Conservation (phyloP, 2,888 invertebrate species). For the Ashinkailepas kermadecensis region DNA sequence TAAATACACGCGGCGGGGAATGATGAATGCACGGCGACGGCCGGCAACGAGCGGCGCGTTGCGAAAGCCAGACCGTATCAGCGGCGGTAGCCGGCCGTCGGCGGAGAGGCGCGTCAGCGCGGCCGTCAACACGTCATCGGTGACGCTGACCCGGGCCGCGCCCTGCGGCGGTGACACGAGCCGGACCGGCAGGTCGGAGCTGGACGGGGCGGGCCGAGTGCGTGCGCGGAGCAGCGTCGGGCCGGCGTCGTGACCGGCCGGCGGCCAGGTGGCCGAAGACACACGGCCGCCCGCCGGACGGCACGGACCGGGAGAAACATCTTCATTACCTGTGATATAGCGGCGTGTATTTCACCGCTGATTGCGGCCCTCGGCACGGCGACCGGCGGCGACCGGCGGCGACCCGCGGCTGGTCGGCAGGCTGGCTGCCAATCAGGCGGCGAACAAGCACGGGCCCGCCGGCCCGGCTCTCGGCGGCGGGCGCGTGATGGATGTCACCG, state of each 20-base stretch:
- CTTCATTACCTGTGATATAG: slow-evolving; percentile 8
- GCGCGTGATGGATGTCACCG: background rate
- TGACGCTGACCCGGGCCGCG: background rate
- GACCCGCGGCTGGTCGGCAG: background rate
- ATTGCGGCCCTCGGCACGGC: background rate
- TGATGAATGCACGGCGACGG: background rate
- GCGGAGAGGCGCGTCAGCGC: too few relatives aligned
- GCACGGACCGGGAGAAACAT: background rate
- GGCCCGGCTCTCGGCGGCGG: background rate
- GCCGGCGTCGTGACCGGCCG: background rate
- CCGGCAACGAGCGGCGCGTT: background rate
- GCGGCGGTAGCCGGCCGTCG: slow-evolving; percentile 4
- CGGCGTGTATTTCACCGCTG: background rate
- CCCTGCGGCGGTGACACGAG: background rate
- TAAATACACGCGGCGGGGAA: background rate
- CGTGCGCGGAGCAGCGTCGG: background rate
- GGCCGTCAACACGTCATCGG: background rate
- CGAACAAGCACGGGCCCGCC: background rate
- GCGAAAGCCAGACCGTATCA: slow-evolving; percentile 1
- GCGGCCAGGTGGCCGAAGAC: background rate
- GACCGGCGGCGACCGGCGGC: background rate
- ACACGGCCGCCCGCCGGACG: background rate
- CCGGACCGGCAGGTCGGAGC: background rate
- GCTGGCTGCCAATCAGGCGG: background rate
- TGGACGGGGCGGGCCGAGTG: background rate